phyloP scores from a whole-genome alignment of 2,888 invertebrate species.

The Troides aeacus region DNA sequence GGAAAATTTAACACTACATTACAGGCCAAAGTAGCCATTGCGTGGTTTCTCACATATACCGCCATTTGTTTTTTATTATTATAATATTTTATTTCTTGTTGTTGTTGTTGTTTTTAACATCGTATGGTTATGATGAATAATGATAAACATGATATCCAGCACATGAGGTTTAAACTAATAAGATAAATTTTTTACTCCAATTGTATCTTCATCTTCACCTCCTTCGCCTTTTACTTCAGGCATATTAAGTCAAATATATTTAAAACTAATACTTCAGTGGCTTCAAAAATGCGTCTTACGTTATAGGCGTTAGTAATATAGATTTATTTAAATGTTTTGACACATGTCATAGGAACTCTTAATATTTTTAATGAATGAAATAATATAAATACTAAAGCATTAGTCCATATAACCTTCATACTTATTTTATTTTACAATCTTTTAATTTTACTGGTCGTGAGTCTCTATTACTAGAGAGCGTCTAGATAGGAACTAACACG shows the following conservation, averaged over 20 bases:
- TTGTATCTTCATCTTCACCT: constrained; percentile 68
- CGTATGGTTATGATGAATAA: not conserved
- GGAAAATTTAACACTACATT: too few relatives aligned
- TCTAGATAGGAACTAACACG: too few relatives aligned
- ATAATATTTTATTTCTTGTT: too few relatives aligned
- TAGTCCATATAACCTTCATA: not conserved
- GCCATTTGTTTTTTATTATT: too few relatives aligned
- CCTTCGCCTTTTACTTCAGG: constrained; percentile 56
- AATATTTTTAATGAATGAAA: not conserved
- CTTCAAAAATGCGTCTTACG: not conserved
- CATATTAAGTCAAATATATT: constrained; percentile 37
- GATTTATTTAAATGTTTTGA: not conserved
- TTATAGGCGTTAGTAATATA: not conserved
- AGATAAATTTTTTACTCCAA: constrained; percentile 54
- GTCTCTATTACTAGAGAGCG: too few relatives aligned
- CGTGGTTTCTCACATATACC: too few relatives aligned
- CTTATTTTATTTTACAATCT: not conserved
- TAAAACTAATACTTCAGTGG: not conserved
- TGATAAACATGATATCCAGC: not conserved
- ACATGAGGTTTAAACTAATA: not conserved
- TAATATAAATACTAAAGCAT: not conserved
- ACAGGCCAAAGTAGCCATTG: too few relatives aligned
- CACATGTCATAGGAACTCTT: not conserved
- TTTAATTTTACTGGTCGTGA: too few relatives aligned
- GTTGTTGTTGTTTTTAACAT: too few relatives aligned